These are phyloP conservation scores for Palythoa grandiflora DNA, from an alignment of 92 coral and sea anemone species.

Conservation along the genomic window DNA sequence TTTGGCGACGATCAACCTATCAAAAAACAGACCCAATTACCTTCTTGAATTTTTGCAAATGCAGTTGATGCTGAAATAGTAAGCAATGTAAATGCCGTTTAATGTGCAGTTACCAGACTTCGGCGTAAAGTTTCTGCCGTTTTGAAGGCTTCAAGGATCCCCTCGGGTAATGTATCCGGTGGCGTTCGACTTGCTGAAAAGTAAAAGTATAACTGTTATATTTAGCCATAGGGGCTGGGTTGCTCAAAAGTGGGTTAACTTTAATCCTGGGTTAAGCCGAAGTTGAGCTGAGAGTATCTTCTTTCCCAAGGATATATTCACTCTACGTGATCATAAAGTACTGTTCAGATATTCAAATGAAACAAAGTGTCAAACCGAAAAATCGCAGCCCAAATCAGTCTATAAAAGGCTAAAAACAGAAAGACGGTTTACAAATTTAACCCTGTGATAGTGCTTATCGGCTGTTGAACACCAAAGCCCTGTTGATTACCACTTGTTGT, in stretches of 20 bases:
- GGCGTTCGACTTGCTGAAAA: conserved; percentile 88
- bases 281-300: too few relatives aligned
- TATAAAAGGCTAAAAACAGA: too few relatives aligned
- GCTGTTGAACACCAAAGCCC: too few relatives aligned
- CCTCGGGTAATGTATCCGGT: conserved; percentile 89
- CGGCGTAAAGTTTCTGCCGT: conserved; percentile 94
- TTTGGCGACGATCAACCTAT: conserved; percentile 98
- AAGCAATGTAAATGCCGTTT: background rate
- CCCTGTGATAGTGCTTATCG: too few relatives aligned
- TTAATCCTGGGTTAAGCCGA: too few relatives aligned
- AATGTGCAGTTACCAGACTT: conserved; percentile 71
- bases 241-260: background rate
- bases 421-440: too few relatives aligned
- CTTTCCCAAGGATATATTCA: too few relatives aligned
- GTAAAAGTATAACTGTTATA: background rate
- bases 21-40: background rate
- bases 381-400: too few relatives aligned
- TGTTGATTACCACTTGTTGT: too few relatives aligned
- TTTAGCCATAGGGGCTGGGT: background rate
- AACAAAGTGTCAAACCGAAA: too few relatives aligned
- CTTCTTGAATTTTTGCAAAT: background rate
- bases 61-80: background rate
- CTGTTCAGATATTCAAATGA: too few relatives aligned
- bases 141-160: conserved; percentile 89
- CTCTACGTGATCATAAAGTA: too few relatives aligned